Conservation (phyloP, 2,797 vertebrate species). For the Pseudotriccus pelzelni region DNA sequence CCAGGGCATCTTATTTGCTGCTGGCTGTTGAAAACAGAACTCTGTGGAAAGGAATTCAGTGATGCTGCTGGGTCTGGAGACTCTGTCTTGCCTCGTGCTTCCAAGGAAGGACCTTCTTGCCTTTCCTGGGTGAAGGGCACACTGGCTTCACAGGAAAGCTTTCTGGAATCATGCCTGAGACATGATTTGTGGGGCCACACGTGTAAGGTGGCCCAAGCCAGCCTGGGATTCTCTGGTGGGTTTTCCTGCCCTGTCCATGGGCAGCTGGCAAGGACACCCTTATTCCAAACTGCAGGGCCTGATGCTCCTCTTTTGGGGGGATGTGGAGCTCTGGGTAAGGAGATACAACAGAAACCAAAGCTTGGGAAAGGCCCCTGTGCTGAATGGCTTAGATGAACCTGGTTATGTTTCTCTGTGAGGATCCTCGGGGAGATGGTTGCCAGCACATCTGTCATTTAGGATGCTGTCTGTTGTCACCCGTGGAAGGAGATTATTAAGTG, state of each 20-base stretch:
- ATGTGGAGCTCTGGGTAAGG: background rate
- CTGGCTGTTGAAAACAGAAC: background rate
- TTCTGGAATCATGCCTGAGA: background rate
- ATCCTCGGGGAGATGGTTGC: background rate
- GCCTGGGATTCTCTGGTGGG: background rate
- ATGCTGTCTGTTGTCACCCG: background rate
- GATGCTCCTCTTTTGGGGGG: background rate
- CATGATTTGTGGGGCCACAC: fast-evolving
- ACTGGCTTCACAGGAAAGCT: background rate
- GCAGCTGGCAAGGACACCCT: background rate
- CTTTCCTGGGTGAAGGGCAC: background rate
- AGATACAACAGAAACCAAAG: background rate
- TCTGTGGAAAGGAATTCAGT: background rate
- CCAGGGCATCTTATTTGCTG: background rate
- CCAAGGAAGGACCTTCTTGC: background rate
- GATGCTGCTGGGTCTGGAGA: background rate
- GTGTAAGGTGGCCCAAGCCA: background rate
- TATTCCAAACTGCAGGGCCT: background rate
- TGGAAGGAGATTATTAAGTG: background rate
- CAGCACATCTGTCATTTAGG: background rate
- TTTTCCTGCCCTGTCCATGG: background rate
- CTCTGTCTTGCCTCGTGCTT: background rate
- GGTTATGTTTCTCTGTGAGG: background rate
- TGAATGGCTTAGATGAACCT: background rate
- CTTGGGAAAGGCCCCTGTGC: background rate